phyloP scores from a whole-genome alignment of 2,797 vertebrate species.

The Trachurus trachurus region DNA sequence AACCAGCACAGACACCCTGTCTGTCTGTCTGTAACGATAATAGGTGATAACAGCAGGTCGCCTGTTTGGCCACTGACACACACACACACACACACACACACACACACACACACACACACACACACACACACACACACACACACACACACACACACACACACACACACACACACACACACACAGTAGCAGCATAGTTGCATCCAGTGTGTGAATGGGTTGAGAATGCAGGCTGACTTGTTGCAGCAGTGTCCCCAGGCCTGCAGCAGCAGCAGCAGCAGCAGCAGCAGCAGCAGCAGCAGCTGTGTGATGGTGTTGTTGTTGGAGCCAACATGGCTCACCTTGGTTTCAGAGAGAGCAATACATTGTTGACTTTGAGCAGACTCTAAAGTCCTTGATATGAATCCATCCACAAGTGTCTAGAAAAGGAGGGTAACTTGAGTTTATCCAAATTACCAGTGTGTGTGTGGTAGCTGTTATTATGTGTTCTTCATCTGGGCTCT shows the following conservation, averaged over 20 bases:
- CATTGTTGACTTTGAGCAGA: background rate
- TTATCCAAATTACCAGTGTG: slow-evolving; percentile 49
- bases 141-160: background rate
- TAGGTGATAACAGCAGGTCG: slow-evolving; percentile 10
- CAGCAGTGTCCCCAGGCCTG: slow-evolving; percentile 53
- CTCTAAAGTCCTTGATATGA: background rate
- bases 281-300: background rate
- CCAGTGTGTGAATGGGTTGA: slow-evolving; percentile 30
- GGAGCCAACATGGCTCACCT: background rate
- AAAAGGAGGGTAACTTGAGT: slow-evolving; percentile 15
- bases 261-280: background rate
- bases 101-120: too few species aligned
- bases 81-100: background rate
- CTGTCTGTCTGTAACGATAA: background rate
- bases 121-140: background rate
- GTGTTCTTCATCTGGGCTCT: slow-evolving; percentile 32
- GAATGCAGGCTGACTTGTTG: slow-evolving; percentile 65
- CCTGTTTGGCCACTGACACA: slow-evolving; percentile 18
- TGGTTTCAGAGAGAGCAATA: slow-evolving; percentile 11
- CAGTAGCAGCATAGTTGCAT: slow-evolving; percentile 2
- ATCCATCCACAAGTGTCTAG: slow-evolving; percentile 23
- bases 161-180: too few species aligned
- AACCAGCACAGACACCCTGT: background rate
- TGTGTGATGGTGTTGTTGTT: slow-evolving; percentile 17
- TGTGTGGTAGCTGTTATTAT: slow-evolving; percentile 50